Percentiles rank a stretch among this genome's conserved stretches.
phyloP scores from a whole-genome alignment of 2,113 vertebrate species.

The Phyllostomus discolor region DNA sequence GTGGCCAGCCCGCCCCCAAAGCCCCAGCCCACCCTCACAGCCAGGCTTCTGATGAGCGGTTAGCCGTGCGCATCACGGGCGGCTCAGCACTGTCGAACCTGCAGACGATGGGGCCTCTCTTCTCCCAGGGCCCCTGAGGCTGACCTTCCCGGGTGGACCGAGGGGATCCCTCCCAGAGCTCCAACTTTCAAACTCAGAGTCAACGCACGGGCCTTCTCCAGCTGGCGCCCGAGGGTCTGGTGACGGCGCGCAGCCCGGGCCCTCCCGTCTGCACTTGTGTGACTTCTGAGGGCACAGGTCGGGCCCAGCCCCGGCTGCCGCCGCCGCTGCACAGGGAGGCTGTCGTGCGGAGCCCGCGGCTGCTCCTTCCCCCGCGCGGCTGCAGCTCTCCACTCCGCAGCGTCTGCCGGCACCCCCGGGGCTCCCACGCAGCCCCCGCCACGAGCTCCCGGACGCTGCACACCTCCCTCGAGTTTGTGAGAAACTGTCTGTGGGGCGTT shows the following conservation, averaged over 20 bases:
- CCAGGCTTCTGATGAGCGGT: too few relatives aligned
- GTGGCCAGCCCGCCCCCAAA: too few relatives aligned
- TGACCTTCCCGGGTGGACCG: fast-evolving
- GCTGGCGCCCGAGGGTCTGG: fast-evolving
- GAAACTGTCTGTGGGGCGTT: fast-evolving
- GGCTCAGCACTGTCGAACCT: not conserved
- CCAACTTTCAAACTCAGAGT: not conserved
- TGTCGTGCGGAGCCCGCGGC: too few relatives aligned
- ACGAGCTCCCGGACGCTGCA: fast-evolving
- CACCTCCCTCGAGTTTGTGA: fast-evolving
- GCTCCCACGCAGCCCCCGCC: fast-evolving
- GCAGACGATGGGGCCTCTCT: fast-evolving
- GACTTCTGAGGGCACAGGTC: fast-evolving
- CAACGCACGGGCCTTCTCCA: fast-evolving
- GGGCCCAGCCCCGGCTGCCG: not conserved
- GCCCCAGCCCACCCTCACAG: too few relatives aligned
- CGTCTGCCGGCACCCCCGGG: fast-evolving
- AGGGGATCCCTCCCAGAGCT: not conserved
- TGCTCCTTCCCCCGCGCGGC: fast-evolving
- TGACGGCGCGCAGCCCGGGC: fast-evolving
- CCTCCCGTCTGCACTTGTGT: fast-evolving
- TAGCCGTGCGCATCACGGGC: fast-evolving
- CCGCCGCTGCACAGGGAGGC: fast-evolving
- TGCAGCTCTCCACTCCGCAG: fast-evolving
- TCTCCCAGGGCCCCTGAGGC: fast-evolving